Conservation (phyloP, 2,113 vertebrate genomes). For the Cyprinodon brontotheroides region DNA sequence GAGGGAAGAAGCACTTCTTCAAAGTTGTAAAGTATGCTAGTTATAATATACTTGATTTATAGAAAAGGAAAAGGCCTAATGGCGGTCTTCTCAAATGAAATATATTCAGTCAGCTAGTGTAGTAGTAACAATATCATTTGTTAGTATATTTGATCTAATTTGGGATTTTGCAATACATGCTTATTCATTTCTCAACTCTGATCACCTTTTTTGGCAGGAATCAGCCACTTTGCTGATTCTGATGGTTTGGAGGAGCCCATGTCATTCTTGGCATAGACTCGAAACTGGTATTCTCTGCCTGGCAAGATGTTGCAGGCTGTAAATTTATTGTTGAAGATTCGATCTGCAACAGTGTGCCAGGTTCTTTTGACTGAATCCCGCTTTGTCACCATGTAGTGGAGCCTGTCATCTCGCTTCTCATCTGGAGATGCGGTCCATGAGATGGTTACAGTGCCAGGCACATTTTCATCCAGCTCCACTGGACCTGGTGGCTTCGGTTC, state of each 20-base stretch:
- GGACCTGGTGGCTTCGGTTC: conserved; percentile 86
- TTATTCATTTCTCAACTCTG: conserved; percentile 4
- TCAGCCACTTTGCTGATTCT: conserved; percentile 86
- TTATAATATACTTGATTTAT: neutral
- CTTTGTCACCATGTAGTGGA: conserved; percentile 87
- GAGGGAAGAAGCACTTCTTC: neutral
- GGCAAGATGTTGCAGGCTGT: conserved; percentile 86
- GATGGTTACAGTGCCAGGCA: conserved; percentile 87
- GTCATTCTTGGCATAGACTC: conserved; percentile 88
- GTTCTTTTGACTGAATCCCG: conserved; percentile 80
- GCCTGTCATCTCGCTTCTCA: conserved; percentile 80
- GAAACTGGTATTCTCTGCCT: conserved; percentile 88
- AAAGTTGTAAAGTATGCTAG: neutral
- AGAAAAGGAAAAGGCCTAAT: neutral
- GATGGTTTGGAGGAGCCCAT: conserved; percentile 84
- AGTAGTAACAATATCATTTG: neutral
- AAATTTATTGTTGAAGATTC: conserved; percentile 88
- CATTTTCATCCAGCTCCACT: conserved; percentile 83
- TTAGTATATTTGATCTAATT: neutral
- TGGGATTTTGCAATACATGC: neutral
- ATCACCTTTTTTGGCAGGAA: conserved; percentile 79
- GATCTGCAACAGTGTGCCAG: conserved; percentile 83
- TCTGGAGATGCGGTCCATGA: conserved; percentile 87
- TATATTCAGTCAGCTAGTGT: neutral
- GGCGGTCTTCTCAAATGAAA: neutral